phyloP scores from a whole-genome alignment of 2,113 vertebrate species.

The Campylomormyrus tamandua region DNA sequence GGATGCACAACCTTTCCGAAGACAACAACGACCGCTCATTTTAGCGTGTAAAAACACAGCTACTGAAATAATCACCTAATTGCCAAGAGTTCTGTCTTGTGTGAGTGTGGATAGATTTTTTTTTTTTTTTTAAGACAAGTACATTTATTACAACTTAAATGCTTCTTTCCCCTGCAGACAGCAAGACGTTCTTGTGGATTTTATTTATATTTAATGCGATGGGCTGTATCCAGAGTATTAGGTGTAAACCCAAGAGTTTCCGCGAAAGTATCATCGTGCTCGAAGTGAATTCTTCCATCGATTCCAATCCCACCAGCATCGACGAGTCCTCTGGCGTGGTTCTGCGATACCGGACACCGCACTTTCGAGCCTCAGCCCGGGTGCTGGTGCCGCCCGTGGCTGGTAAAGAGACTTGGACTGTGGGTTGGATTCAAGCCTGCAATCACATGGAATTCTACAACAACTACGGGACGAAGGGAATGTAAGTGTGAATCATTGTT shows the following conservation, averaged over 20 bases:
- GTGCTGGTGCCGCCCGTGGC: slow-evolving; percentile 83
- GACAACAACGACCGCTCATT: neutral
- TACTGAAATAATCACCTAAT: neutral
- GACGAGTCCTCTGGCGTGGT: slow-evolving; percentile 94
- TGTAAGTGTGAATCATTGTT: slow-evolving; percentile 69
- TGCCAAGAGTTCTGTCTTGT: neutral
- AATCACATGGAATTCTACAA: slow-evolving; percentile 99
- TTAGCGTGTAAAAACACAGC: neutral
- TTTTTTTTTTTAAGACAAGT: slow-evolving; percentile 28
- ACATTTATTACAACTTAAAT: slow-evolving; percentile 59
- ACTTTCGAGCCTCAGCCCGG: slow-evolving; percentile 88
- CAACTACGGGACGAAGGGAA: slow-evolving; percentile 85
- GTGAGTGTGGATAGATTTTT: neutral
- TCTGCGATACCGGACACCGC: slow-evolving; percentile 90
- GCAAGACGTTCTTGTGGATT: slow-evolving; percentile 70
- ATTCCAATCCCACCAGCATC: slow-evolving; percentile 88
- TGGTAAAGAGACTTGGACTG: slow-evolving; percentile 87
- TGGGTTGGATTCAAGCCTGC: slow-evolving; percentile 97
- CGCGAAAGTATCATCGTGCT: slow-evolving; percentile 84
- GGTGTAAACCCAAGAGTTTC: slow-evolving; percentile 92
- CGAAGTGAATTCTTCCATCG: slow-evolving; percentile 89
- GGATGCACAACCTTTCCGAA: neutral
- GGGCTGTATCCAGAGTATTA: slow-evolving; percentile 97
- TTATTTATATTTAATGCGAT: slow-evolving; percentile 74
- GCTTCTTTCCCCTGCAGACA: slow-evolving; percentile 68